Evolutionary conservation across 2,888 invertebrate species (phyloP), one percentile per base, ranked within the genome.

Genomic region (Latrodectus hesperus): DNA sequence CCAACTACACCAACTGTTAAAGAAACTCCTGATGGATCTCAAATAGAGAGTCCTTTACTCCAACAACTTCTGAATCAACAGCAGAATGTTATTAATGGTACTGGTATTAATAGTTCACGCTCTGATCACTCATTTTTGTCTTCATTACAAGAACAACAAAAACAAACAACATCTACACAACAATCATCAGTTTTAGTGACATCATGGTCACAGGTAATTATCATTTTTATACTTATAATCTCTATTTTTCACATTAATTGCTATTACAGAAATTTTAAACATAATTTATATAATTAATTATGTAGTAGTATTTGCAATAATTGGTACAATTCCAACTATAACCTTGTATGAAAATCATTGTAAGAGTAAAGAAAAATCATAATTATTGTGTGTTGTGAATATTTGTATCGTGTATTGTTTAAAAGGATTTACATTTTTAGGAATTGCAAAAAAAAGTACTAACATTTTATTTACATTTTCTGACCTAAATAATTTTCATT

Each of bases 191-290:
- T 88, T 72, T 67, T 88, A 17, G 75, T 88, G 72, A 77, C 88
- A 17, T 60, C 76, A 64, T 88, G 88, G 88, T 84, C 88, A 12
- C 88, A 88, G 72, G 88, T 88, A 84, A 68, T 53, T 16, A 55
- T 14, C 38, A 11, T 38, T 38, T 38, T 38, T 38, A 38, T 38
- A 6, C 38, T 38, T 38, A 38, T 38, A 38, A 38, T 38, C 6
- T 38, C 38, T 6, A 38, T 38, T 38, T 38, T 38, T 38, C 38
- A 38, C 38, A 38, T 6, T 38, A 38, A 38, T 38, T 6, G 38
- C 17, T 49, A 10, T 14, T 67, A 6, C 22, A 14, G 14, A 55
- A 22, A 26, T 17, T 14, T 71, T n/a, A 49, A 49, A 71, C 51
- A 9, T 71, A 71, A 72, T 51, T n/a, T 53, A 17, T 10, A n/a